Base-by-base conservation (phyloP, 2,888 invertebrate species). In the Poecilus cupreus region DNA sequence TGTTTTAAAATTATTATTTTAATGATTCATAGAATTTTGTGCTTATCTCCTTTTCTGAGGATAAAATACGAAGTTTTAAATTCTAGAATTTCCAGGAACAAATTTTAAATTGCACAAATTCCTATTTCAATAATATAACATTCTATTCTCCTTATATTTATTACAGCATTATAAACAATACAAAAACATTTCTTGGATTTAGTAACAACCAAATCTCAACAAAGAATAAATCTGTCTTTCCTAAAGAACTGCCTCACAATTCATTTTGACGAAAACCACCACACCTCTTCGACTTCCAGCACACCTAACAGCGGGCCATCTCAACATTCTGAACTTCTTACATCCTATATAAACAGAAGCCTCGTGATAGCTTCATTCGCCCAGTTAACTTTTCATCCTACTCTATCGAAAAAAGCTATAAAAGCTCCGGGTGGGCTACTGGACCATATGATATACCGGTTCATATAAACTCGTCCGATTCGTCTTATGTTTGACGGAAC, bases 371-470 rank as follows among this genome's bases (percentile, higher is more conserved):
- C 57, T 57, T 26, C 24, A 57, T 3, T 24, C 22, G 24, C 22
- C 0, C 57, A 11, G 11, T 5, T n/a, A 10, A 4, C n/a, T 26
- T 57, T 26, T 57, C 26, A n/a, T n/a, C n/a, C 24, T 57, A 3
- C 10, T 51, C 20, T 20, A 20, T 51, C 16, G 3, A 20, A 0
- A 8, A 10, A 51, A 57, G 24, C 5, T 24, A n/a, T 24, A 26
- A 18, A 24, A 3, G 22, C 26, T 24, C 22, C 2, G 6, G 13
- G 3, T 46, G 74, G 24, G n/a, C n/a, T 5, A 74, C 43, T 74
- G 49, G 6, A 74, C 46, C 74, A 74, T 74, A 74, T 74, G 74
- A 74, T 46, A 46, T 74, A 74, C 74, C 74, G 74, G 74, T 74
- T 74, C 74, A 74, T 74, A 74, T 74, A 24, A 64, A 74, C 74